Conservation (phyloP, 2,888 invertebrate genomes). For the Andrena marginata region DNA sequence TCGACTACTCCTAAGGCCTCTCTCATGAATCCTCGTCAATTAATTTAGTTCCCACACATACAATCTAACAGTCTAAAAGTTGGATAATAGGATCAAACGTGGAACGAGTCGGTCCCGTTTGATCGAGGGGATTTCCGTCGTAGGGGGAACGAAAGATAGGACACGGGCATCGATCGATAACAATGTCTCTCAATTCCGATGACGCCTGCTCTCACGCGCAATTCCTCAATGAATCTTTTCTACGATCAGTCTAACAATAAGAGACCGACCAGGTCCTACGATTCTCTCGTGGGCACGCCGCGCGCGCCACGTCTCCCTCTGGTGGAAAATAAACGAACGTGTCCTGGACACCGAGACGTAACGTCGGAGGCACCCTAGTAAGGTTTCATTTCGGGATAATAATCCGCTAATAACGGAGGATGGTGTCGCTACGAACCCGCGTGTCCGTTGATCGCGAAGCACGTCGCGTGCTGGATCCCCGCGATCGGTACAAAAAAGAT, state of each 20-base stretch:
- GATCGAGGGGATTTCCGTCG: conserved; percentile 63
- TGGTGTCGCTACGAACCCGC: neutral
- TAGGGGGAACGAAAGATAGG: conserved; percentile 32
- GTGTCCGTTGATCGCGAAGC: conserved; percentile 33
- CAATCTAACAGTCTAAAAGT: conserved; percentile 77
- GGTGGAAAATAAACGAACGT: too few species aligned
- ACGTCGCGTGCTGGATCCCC: conserved; percentile 24
- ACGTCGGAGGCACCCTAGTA: neutral
- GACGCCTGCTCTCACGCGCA: conserved; percentile 60
- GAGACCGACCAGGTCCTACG: conserved; percentile 35
- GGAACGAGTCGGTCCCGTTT: conserved; percentile 58
- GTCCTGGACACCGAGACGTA: too few species aligned
- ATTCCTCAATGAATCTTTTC: conserved; percentile 67
- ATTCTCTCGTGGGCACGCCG: conserved; percentile 5
- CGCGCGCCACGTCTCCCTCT: too few species aligned
- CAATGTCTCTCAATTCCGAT: conserved; percentile 71
- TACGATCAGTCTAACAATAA: conserved; percentile 54
- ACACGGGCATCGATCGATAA: conserved; percentile 52
- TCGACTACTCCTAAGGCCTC: conserved; percentile 85
- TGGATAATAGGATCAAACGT: conserved; percentile 73
- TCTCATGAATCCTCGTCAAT: conserved; percentile 79
- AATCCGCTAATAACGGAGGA: conserved; percentile 12
- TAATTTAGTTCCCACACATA: conserved; percentile 81
- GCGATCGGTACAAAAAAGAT: conserved; percentile 72
- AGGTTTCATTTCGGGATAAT: neutral